These are phyloP conservation scores for Epistrophe grossulariae DNA, from an alignment of 2,888 invertebrate species.

Conservation along the genomic window DNA sequence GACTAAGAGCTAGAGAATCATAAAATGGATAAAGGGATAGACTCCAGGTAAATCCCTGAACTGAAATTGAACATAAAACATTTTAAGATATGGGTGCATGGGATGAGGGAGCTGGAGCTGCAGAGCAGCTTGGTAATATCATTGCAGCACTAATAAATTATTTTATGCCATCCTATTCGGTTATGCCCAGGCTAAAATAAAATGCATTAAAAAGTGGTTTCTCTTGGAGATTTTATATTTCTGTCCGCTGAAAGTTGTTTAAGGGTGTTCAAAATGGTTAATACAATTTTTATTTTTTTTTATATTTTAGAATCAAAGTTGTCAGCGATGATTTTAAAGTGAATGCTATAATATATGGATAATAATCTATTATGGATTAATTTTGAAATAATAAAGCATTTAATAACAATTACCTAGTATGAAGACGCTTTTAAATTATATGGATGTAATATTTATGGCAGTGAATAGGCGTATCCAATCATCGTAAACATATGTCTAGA, in stretches of 20 bases:
- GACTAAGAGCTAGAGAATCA: conserved; percentile 48
- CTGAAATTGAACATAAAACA: conserved; percentile 69
- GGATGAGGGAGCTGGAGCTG: background rate
- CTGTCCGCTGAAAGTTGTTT: conserved; percentile 7
- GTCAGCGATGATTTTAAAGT: background rate
- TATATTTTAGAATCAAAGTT: background rate
- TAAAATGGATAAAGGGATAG: conserved; percentile 62
- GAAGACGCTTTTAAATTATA: background rate
- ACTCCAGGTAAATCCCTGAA: conserved; percentile 58
- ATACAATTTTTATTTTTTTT: background rate
- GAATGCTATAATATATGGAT: background rate
- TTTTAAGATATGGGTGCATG: conserved; percentile 35
- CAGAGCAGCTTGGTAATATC: conserved; percentile 8
- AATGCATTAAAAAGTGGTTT: conserved; percentile 12
- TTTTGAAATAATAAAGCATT: background rate
- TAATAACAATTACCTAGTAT: background rate
- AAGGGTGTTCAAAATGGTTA: conserved; percentile 8
- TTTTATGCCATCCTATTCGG: conserved; percentile 19
- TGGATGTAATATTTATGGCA: no score
- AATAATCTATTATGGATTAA: background rate
- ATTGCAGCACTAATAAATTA: conserved; percentile 35
- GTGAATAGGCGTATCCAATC: no score
- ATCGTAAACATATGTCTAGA: no score
- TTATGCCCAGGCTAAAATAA: background rate
- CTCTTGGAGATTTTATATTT: conserved; percentile 21